Percentiles rank a stretch among this genome's conserved stretches.
These are phyloP conservation scores for Bubo scandiacus DNA, from an alignment of 2,113 vertebrate species.

Conservation along the genomic window DNA sequence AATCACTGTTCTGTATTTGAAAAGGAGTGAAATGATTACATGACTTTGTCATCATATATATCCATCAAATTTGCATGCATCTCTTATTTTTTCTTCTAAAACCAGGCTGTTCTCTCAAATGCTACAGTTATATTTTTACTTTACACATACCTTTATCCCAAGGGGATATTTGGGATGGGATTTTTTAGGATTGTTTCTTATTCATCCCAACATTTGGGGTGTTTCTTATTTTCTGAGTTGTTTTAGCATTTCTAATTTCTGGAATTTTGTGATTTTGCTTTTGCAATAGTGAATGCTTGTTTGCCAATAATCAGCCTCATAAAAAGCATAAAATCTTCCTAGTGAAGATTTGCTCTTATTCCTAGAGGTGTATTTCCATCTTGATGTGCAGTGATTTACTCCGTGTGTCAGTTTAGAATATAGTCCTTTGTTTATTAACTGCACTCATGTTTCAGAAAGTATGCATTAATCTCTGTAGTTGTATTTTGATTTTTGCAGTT, in stretches of 20 bases:
- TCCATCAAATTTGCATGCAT: background rate
- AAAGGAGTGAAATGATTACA: background rate
- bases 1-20: background rate
- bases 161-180: background rate
- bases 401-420: background rate
- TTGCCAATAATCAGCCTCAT: background rate
- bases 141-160: background rate
- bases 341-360: background rate
- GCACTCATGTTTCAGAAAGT: constrained; percentile 3
- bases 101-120: background rate
- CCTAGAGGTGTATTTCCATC: background rate
- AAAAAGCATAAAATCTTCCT: background rate
- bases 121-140: background rate
- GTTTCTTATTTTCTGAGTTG: background rate
- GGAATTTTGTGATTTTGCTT: background rate
- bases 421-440: constrained; percentile 34
- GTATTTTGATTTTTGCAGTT: constrained; percentile 23
- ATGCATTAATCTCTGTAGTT: background rate
- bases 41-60: background rate
- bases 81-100: background rate
- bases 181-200: background rate
- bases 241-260: background rate
- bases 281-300: background rate
- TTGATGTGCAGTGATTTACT: background rate
- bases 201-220: background rate